phyloP scores from a whole-genome alignment of 53 echinoderm and acorn worm species.

The Temnopleurus reevesii region DNA sequence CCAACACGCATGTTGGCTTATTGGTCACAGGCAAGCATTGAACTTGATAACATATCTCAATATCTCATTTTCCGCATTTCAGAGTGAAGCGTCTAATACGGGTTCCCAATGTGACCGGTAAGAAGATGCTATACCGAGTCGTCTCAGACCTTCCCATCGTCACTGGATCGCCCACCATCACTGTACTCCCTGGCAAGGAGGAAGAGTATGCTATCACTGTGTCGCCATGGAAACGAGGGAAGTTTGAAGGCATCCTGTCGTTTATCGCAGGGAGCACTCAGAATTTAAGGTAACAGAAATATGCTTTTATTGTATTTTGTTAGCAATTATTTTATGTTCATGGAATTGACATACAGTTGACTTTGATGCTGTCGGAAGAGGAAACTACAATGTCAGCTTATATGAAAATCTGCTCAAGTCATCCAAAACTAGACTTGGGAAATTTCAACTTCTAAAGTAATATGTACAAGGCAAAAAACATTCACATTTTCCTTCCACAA shows the following conservation, averaged over 20 bases:
- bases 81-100: constrained; percentile 84
- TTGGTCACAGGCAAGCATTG: background rate
- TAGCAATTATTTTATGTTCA: no score
- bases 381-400: no score
- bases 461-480: no score
- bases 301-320: no score
- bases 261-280: constrained; percentile 88
- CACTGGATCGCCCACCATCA: constrained; percentile 77
- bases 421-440: no score
- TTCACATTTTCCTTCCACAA: no score
- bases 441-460: no score
- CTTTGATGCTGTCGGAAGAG: no score
- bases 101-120: constrained; percentile 90
- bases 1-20: no score
- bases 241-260: constrained; percentile 84
- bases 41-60: background rate
- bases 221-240: constrained; percentile 96
- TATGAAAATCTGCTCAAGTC: no score
- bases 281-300: constrained; percentile 83
- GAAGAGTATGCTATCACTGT: constrained; percentile 78
- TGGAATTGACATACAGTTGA: no score
- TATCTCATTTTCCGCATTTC: background rate
- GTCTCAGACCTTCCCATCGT: constrained; percentile 87
- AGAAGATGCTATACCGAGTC: constrained; percentile 81
- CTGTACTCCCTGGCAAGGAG: constrained; percentile 89